Percentiles rank a stretch among this genome's conserved stretches.
phyloP scores from a whole-genome alignment of 2,113 vertebrate genomes.

The Petrocephalus zakoni region DNA sequence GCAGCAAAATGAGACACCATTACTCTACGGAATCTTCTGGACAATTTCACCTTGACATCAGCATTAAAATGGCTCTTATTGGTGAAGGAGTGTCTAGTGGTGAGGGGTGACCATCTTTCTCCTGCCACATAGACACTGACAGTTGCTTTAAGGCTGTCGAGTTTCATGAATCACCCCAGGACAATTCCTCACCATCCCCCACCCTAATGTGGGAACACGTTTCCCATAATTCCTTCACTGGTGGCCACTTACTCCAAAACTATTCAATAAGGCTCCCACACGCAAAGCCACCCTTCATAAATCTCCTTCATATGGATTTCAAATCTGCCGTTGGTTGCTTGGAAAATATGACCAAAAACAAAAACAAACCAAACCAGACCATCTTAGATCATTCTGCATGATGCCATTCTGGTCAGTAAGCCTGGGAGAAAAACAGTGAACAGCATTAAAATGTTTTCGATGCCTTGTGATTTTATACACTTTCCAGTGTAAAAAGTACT shows the following conservation, averaged over 20 bases:
- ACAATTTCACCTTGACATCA: neutral
- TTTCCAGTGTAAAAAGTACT: neutral
- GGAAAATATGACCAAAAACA: neutral
- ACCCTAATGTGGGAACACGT: conserved; percentile 46
- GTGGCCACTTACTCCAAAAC: conserved; percentile 52
- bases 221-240: conserved; percentile 46
- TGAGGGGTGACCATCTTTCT: neutral
- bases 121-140: neutral
- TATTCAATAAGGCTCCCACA: conserved; percentile 5
- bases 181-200: neutral
- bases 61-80: neutral
- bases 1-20: neutral
- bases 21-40: neutral
- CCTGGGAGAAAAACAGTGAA: neutral
- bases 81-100: neutral
- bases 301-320: conserved; percentile 23
- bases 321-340: neutral
- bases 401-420: neutral
- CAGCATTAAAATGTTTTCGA: neutral
- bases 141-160: conserved; percentile 35
- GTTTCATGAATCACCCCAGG: conserved; percentile 52
- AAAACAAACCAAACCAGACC: neutral
- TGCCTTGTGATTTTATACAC: neutral
- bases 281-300: conserved; percentile 54
- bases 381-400: neutral